Conservation (phyloP, 30 jellyfish, hydroid and myxozoan species). For the Rhopilema esculentum region DNA sequence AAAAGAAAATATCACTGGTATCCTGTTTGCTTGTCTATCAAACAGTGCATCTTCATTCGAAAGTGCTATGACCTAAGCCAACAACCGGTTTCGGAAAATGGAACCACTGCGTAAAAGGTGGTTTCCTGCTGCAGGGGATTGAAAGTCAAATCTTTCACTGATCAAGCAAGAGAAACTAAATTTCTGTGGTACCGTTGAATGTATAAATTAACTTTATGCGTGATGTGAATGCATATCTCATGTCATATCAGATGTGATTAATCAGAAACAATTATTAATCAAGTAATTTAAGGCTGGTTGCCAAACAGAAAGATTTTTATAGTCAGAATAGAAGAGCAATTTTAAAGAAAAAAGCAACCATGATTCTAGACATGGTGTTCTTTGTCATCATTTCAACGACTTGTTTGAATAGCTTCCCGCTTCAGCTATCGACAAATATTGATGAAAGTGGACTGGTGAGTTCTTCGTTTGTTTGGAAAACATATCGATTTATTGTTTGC, state of each 20-base stretch:
- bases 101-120: neutral
- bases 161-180: neutral
- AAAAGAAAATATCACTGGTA: too few relatives aligned
- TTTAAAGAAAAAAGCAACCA: neutral
- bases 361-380: neutral
- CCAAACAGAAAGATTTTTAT: neutral
- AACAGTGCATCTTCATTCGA: too few relatives aligned
- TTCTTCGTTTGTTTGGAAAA: neutral
- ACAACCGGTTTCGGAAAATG: too few relatives aligned
- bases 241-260: too few relatives aligned
- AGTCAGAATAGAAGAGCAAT: neutral
- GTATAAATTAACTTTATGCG: neutral
- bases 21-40: too few relatives aligned
- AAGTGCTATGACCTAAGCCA: too few relatives aligned
- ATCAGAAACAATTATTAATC: too few relatives aligned
- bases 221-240: neutral
- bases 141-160: neutral
- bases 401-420: neutral
- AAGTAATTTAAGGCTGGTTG: too few relatives aligned
- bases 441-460: neutral
- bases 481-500: neutral
- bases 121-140: neutral
- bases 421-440: neutral
- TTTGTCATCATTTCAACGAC: neutral
- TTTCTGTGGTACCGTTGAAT: neutral